phyloP scores from a whole-genome alignment of 2,113 vertebrate species.

The Limanda limanda region DNA sequence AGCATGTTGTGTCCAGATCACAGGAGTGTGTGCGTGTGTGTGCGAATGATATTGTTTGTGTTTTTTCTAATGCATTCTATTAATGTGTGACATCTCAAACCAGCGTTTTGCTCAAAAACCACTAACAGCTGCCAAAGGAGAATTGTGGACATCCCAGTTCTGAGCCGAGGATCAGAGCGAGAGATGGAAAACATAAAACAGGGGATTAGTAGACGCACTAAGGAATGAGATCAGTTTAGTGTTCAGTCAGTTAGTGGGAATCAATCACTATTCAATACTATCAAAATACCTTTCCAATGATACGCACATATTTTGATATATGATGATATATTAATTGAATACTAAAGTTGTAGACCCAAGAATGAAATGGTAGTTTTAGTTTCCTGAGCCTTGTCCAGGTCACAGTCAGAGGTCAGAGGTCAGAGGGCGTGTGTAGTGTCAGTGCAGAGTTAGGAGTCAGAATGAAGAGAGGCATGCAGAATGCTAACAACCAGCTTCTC shows the following conservation, averaged over 20 bases:
- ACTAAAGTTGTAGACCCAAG: too few relatives aligned
- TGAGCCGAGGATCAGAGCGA: conserved; percentile 53
- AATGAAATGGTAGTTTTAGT: too few relatives aligned
- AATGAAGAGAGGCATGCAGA: conserved; percentile 89
- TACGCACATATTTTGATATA: too few relatives aligned
- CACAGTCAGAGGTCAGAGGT: not conserved
- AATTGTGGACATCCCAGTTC: conserved; percentile 59
- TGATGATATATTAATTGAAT: too few relatives aligned
- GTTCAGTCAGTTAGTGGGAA: not conserved
- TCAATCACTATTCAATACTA: not conserved
- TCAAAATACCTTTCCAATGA: not conserved
- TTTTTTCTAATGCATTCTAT: conserved; percentile 81
- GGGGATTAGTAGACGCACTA: conserved; percentile 18
- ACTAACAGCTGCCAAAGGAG: conserved; percentile 91
- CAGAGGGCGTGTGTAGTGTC: conserved; percentile 10
- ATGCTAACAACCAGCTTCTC: conserved; percentile 96
- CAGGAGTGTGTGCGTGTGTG: conserved; percentile 61
- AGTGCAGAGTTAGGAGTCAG: conserved; percentile 56
- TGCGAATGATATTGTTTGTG: conserved; percentile 46
- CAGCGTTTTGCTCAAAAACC: conserved; percentile 95
- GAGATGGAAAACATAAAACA: conserved; percentile 30
- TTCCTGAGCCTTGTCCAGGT: too few relatives aligned
- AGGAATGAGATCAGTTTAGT: not conserved
- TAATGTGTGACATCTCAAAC: conserved; percentile 89
- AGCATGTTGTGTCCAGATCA: conserved; percentile 89